Conservation (phyloP, 2,888 invertebrate species). For the Drosophila basisetae region DNA sequence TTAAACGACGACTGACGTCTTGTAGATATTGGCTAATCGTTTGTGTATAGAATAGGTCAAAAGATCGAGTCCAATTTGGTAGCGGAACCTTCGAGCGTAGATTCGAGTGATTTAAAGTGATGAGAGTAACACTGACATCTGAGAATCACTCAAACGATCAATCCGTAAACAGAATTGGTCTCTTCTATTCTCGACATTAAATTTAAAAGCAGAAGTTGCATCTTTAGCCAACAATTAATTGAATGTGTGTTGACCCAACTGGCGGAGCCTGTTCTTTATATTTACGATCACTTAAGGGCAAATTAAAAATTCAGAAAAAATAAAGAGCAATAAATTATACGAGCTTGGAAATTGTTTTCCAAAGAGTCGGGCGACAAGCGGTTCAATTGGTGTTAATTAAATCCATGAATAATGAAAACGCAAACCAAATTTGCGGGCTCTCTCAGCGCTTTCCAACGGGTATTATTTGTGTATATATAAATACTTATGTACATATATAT, state of each 20-base stretch:
- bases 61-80: constrained; percentile 26
- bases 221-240: constrained; percentile 32
- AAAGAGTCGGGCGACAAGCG: constrained; percentile 82
- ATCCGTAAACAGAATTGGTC: neutral
- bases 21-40: constrained; percentile 20
- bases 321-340: constrained; percentile 70
- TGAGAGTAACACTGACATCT: neutral
- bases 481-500: constrained; percentile 2
- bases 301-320: constrained; percentile 63
- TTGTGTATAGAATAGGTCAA: constrained; percentile 16
- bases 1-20: constrained; percentile 33
- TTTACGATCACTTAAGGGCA: constrained; percentile 67
- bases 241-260: constrained; percentile 13
- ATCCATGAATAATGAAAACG: constrained; percentile 83
- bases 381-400: constrained; percentile 86
- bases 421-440: constrained; percentile 65
- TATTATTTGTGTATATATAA: neutral
- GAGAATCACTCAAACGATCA: neutral
- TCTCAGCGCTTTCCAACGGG: constrained; percentile 12
- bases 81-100: neutral
- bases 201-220: neutral
- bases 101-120: neutral
- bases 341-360: constrained; percentile 66
- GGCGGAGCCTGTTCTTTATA: constrained; percentile 34
- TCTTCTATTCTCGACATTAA: neutral